These are phyloP conservation scores for Sebastes oblongus DNA, from an alignment of 2,797 vertebrate species.

Conservation along the genomic window DNA sequence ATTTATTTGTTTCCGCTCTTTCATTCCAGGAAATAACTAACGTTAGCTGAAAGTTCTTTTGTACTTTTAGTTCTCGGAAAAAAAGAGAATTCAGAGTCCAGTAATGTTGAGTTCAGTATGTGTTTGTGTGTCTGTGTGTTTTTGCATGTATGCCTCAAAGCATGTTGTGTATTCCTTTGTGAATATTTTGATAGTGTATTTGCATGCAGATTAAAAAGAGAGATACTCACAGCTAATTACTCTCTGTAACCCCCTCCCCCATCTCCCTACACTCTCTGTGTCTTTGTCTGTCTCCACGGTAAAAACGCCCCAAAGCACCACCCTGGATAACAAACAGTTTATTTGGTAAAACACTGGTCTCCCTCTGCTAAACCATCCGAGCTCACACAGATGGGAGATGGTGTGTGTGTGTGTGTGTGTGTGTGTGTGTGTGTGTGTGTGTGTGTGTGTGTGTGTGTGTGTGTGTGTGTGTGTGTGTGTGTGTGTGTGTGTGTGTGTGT, in stretches of 20 bases:
- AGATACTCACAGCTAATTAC: conserved; percentile 3
- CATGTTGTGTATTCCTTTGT: conserved; percentile 1
- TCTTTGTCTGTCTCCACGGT: neutral
- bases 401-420: neutral
- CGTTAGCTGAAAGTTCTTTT: conserved; percentile 14
- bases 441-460: no score
- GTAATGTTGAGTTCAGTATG: neutral
- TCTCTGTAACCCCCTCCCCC: neutral
- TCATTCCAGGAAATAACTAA: conserved; percentile 24
- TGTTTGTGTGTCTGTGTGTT: neutral
- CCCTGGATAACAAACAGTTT: conserved; percentile 1
- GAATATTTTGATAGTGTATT: conserved; percentile 13
- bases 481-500: no score
- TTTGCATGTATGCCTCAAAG: neutral
- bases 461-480: no score
- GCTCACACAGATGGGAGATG: neutral
- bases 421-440: no score
- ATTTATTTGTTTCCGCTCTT: neutral
- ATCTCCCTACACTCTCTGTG: neutral
- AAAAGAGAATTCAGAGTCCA: neutral
- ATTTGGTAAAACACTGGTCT: neutral
- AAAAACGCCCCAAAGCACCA: neutral
- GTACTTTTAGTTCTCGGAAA: conserved; percentile 10
- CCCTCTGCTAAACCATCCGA: neutral
- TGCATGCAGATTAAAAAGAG: conserved; percentile 10